A percentile compares a stretch with the other conserved stretches of the same genome.
Evolutionary conservation across 2,113 vertebrate species (phyloP).

Genomic region (Opisthocomus hoazin): DNA sequence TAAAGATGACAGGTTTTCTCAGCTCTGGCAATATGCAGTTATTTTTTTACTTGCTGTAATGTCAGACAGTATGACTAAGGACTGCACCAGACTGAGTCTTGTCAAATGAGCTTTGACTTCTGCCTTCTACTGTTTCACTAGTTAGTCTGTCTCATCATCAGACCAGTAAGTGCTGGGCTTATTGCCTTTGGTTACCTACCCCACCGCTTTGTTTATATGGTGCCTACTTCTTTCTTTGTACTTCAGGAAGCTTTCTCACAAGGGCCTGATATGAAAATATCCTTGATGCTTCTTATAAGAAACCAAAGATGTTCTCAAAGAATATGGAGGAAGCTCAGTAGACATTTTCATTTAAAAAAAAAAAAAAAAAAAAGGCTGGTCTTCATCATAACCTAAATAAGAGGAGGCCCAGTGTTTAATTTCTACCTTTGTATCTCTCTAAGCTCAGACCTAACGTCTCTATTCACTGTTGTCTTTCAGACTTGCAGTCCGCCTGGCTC

Average conservation of each 20-base stretch:
- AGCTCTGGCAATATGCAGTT: background rate
- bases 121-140: background rate
- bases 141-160: background rate
- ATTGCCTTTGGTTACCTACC: background rate
- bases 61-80: background rate
- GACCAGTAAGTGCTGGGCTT: background rate
- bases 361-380: background rate
- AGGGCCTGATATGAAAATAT: background rate
- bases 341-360: background rate
- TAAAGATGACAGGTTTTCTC: background rate
- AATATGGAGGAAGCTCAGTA: background rate
- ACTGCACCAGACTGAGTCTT: background rate
- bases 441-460: rapidly evolving
- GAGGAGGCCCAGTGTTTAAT: background rate
- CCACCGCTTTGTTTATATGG: background rate
- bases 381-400: background rate
- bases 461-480: background rate
- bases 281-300: background rate
- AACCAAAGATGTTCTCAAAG: background rate
- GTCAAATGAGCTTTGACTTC: background rate
- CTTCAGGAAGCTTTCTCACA: background rate
- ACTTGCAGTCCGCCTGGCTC: background rate
- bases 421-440: background rate
- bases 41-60: background rate
- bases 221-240: background rate